phyloP scores from a whole-genome alignment of 2,113 vertebrate genomes.

The Trachemys scripta region DNA sequence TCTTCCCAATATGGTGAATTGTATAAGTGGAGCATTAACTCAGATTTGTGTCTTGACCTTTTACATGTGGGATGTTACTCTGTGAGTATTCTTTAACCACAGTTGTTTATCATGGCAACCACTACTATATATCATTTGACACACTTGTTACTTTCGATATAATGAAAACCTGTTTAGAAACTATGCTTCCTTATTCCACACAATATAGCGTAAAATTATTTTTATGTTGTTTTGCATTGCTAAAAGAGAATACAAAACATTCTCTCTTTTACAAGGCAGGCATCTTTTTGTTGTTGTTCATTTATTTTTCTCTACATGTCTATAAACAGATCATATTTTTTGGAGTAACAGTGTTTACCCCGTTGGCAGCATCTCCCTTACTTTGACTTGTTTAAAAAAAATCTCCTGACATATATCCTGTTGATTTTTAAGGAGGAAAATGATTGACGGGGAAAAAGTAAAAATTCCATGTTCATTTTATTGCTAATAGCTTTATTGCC shows the following conservation, averaged over 20 bases:
- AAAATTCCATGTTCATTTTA: conserved; percentile 9
- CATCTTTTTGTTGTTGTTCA: conserved; percentile 6
- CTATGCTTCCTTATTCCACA: background rate
- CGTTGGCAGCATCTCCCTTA: conserved; percentile 32
- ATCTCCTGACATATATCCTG: conserved; percentile 22
- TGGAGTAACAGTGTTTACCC: background rate
- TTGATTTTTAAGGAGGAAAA: conserved; percentile 29
- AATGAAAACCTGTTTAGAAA: conserved; percentile 8
- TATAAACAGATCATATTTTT: conserved; percentile 24
- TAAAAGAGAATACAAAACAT: background rate
- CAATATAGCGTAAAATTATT: conserved; percentile 1
- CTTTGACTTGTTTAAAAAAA: conserved; percentile 48
- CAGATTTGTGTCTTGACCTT: conserved; percentile 4
- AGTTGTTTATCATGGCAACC: background rate
- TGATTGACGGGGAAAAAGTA: conserved; percentile 40
- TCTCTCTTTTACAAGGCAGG: background rate
- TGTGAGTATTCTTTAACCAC: background rate
- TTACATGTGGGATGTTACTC: conserved; percentile 13
- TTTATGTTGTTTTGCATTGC: conserved; percentile 19
- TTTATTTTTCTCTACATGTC: conserved; percentile 51
- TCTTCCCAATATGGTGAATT: conserved; percentile 23
- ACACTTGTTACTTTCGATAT: conserved; percentile 15
- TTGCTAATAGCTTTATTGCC: conserved; percentile 4
- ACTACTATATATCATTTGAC: background rate
- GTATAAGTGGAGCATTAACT: background rate